Percentiles rank a stretch among this genome's conserved stretches.
These are phyloP conservation scores for Cariama cristata DNA, from an alignment of 2,113 vertebrate genomes.

Conservation along the genomic window DNA sequence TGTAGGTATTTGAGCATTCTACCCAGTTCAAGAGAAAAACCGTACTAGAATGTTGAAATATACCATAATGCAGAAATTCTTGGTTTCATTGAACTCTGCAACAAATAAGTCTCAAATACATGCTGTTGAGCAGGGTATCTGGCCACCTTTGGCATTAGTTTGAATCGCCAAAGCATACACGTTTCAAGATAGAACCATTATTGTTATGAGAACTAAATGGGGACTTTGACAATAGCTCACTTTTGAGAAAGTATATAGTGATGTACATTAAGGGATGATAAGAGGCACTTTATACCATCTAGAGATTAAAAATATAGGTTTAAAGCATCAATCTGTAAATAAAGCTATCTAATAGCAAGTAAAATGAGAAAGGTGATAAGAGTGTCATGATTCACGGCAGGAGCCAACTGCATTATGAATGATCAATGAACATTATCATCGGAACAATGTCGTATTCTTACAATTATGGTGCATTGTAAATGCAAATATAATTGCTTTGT, in stretches of 20 bases:
- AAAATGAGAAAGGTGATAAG: slow-evolving; percentile 69
- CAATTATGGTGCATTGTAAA: slow-evolving; percentile 73
- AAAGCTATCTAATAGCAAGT: slow-evolving; percentile 54
- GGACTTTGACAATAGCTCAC: neutral
- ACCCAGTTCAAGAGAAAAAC: neutral
- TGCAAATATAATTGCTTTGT: slow-evolving; percentile 73
- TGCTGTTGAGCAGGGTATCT: neutral
- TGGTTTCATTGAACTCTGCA: neutral
- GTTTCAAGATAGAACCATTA: neutral
- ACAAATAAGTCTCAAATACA: neutral
- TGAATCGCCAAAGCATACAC: neutral
- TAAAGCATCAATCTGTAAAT: slow-evolving; percentile 68
- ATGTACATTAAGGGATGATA: neutral
- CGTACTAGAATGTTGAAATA: neutral
- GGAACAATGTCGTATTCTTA: slow-evolving; percentile 74
- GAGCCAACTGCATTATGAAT: slow-evolving; percentile 72
- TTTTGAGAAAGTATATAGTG: neutral
- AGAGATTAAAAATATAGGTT: slow-evolving; percentile 59
- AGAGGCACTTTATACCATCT: slow-evolving; percentile 49
- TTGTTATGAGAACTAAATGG: neutral
- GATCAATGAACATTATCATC: slow-evolving; percentile 76
- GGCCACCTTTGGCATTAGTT: neutral
- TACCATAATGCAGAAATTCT: neutral
- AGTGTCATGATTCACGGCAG: slow-evolving; percentile 67
- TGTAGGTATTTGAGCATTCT: neutral